Percentiles rank a stretch among this genome's conserved stretches.
Conservation (phyloP, 2,113 vertebrate genomes). For the Boleophthalmus pectinirostris region DNA sequence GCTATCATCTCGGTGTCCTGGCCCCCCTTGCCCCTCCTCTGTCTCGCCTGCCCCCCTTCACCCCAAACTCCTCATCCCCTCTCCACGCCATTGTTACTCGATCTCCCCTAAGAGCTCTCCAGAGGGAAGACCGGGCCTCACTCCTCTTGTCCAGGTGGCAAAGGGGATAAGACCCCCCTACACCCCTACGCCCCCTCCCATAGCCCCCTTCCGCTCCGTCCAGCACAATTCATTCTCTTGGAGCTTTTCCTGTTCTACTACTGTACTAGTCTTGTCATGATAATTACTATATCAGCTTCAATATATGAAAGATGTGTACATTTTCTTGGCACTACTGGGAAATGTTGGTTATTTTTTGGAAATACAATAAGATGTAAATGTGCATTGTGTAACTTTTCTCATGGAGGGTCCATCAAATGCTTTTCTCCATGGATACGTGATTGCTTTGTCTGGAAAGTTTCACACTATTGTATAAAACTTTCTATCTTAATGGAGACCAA, state of each 20-base stretch:
- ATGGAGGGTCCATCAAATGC: too few relatives aligned
- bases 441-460: too few relatives aligned
- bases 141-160: conserved; percentile 72
- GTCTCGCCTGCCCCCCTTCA: conserved; percentile 37
- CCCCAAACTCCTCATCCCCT: conserved; percentile 51
- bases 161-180: conserved; percentile 71
- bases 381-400: too few relatives aligned
- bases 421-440: too few relatives aligned
- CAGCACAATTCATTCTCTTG: conserved; percentile 58
- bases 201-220: conserved; percentile 26
- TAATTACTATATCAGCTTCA: too few relatives aligned
- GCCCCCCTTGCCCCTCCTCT: conserved; percentile 25
- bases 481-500: too few relatives aligned
- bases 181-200: conserved; percentile 26
- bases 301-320: too few relatives aligned
- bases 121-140: conserved; percentile 41
- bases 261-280: neutral
- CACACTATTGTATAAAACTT: too few relatives aligned
- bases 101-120: conserved; percentile 67
- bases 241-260: conserved; percentile 47
- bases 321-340: too few relatives aligned
- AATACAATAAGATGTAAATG: neutral
- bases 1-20: conserved; percentile 63
- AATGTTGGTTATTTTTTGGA: too few relatives aligned
- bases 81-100: conserved; percentile 72